Evolutionary conservation across 92 coral and sea anemone species (phyloP), one percentile per base, ranked within the genome.

Genomic region (Ricordea florida): DNA sequence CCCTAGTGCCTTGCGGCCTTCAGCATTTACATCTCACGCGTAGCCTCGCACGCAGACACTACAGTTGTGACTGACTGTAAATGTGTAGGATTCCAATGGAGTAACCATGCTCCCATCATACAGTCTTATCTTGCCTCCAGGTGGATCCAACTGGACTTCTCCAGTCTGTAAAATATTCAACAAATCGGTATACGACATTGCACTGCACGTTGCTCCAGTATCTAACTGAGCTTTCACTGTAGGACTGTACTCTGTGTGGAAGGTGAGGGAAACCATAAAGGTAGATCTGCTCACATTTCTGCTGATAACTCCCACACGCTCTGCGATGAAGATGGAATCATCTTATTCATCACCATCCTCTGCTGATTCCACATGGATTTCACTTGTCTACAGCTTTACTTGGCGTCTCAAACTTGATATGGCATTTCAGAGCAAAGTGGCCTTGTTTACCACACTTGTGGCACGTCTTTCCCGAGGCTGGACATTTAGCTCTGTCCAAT

Each of bases 241-340:
- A 55, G 62, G 62, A 13, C 17, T 28, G 40, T 55, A 26, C 62
- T 55, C 62, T 10, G 62, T 55, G 32, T 5, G 44, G 20, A 57
- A 57, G 4, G 23, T 57, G 38, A 57, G 64, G 0, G 64, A 44
- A n/a, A 57, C 64, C 64, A 57, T 57, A 15, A 57, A 57, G 35
- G 44, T n/a, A 15, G 64, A 57, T 10, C 20, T 15, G 64, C 42
- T 28, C 40, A n/a, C 20, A 25, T 33, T 57, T 16, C 64, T 57
- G 23, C 38, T 57, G 21, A 57, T 26, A 29, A 57, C 64, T 32
- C 64, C 64, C 31, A 33, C 24, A 8, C 44, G 64, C 21, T 57
- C 64, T n/a, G 42, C 10, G 14, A 30, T 26, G 21, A 57, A 57
- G 42, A 57, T 18, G 9, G 64, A 57, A 16, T 57, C 23, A n/a